These are phyloP conservation scores for Temnothorax curvispinosus DNA, from an alignment of 1,140 invertebrate genomes.

Conservation along the genomic window DNA sequence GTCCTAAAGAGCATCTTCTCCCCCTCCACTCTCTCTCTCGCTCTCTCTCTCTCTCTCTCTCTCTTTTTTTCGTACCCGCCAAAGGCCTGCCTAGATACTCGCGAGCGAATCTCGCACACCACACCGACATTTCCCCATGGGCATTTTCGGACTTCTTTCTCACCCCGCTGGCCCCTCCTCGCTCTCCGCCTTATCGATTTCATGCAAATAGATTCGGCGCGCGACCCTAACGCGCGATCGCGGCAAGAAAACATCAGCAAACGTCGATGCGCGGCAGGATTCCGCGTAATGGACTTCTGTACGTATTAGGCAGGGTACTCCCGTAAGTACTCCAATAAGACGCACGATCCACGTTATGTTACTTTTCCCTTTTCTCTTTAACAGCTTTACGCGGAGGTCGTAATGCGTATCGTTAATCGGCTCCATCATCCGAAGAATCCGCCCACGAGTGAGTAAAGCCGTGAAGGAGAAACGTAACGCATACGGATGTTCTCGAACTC, in stretches of 20 bases:
- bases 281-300: neutral
- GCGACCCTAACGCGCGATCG: slow-evolving; percentile 11
- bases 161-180: neutral
- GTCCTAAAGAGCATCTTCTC: slow-evolving; percentile 62
- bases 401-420: neutral
- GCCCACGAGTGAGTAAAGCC: neutral
- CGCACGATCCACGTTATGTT: neutral
- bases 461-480: neutral
- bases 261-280: neutral
- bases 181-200: slow-evolving; percentile 27
- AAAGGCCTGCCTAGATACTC: slow-evolving; percentile 25
- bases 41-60: neutral
- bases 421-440: neutral
- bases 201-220: slow-evolving; percentile 46
- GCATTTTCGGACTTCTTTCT: slow-evolving; percentile 57
- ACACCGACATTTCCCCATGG: slow-evolving; percentile 27
- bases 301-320: neutral
- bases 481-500: neutral
- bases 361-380: neutral
- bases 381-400: neutral
- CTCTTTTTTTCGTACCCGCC: slow-evolving; percentile 38
- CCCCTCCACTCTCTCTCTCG: neutral
- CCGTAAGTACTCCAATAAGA: neutral
- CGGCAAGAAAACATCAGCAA: slow-evolving; percentile 13
- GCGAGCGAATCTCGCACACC: slow-evolving; percentile 19